Base-by-base conservation (phyloP, 2,797 vertebrate species). In the Dicrostonyx torquatus region DNA sequence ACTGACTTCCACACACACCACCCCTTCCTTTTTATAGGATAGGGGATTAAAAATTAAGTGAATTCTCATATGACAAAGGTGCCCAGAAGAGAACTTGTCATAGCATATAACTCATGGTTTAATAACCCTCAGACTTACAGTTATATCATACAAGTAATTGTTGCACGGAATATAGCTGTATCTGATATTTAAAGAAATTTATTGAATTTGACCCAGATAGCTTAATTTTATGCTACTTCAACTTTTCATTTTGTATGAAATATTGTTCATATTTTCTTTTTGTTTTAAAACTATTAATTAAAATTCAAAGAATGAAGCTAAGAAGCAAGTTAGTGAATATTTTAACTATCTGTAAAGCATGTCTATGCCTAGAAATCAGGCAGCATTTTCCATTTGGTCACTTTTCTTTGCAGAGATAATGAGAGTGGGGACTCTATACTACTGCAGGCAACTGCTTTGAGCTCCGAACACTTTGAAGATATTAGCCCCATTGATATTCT, bases 401-500 rank as follows among this genome's bases (percentile, higher is more conserved):
- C 96, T 97, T 97, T 95, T 95, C 95, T 97, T 98, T 97, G 29
- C 73, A 89, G 95, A 97, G 93, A 93, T 98, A 98, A 98, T 98
- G 97, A 98, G 95, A 96, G 95, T 97, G 93, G 96, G 94, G 93
- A 96, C 93, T 96, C 48, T 89, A 89, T 95, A 95, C 77, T 78
- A 97, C 97, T 97, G 77, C 94, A 98, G 97, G 98, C 96, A 72
- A 97, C 97, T 92, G 97, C 97, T 98, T 98, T 98, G 98, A 97
- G 97, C 90, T 0, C 93, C 75, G 80, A 97, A 94, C 94, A 94
- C 97, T 98, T 98, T 98, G 97, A 98, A 98, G 95, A 98, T 97
- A 98, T 98, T 98, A 98, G 94, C 91, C 83, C 97, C 95, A 97
- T 96, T 98, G 98, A 98, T 98, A 98, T 97, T 98, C 97, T 96